Evolutionary conservation across 92 coral and sea anemone genomes (phyloP).

Genomic region (Phenganax stokvisi): DNA sequence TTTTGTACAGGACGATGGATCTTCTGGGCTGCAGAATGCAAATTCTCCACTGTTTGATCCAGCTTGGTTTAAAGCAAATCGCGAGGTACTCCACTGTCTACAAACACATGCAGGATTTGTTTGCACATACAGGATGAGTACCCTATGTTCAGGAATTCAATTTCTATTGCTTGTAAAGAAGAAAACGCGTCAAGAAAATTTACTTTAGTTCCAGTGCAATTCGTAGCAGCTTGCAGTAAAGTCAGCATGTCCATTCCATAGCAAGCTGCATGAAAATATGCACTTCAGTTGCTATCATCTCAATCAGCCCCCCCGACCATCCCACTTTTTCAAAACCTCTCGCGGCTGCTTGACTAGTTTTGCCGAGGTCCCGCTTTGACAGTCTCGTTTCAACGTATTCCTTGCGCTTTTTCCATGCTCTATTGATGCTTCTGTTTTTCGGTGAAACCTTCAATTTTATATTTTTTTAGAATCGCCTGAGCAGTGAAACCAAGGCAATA

Average conservation of each 20-base stretch:
- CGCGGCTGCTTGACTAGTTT: too few species aligned
- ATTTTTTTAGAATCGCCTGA: slow-evolving; percentile 59
- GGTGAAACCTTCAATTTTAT: not conserved
- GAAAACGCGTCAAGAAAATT: too few species aligned
- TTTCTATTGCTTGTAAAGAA: too few species aligned
- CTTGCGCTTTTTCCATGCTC: not conserved
- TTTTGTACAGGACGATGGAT: not conserved
- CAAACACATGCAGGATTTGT: not conserved
- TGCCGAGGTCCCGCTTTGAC: too few species aligned
- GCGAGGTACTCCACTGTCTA: slow-evolving; percentile 58
- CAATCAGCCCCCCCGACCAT: too few species aligned
- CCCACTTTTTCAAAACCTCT: too few species aligned
- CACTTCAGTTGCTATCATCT: too few species aligned
- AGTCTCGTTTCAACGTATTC: not conserved
- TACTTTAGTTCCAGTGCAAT: too few species aligned
- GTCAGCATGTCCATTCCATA: too few species aligned
- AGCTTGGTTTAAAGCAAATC: slow-evolving; percentile 73
- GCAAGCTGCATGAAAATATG: too few species aligned
- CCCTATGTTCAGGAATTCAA: too few species aligned
- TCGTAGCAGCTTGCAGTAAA: too few species aligned
- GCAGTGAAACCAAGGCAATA: slow-evolving; percentile 80
- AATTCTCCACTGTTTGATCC: slow-evolving; percentile 69
- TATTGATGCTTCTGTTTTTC: not conserved
- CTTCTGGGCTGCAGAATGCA: not conserved
- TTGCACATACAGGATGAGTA: not conserved